Conservation (phyloP, 2,113 vertebrate genomes). For the Recurvirostra avosetta region DNA sequence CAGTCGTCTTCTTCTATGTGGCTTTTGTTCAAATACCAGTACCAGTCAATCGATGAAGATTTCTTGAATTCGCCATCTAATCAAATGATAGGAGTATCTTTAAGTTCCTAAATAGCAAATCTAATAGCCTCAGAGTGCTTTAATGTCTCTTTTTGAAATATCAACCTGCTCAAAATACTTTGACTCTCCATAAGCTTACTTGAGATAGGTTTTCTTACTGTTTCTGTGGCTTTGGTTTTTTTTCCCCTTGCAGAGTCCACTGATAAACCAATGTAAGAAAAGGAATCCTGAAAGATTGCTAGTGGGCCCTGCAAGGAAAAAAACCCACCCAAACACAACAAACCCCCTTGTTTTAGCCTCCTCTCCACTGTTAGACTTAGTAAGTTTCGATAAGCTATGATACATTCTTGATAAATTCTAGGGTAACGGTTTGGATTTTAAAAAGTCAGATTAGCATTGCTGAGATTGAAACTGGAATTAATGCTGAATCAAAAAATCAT, state of each 20-base stretch:
- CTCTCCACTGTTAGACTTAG: background rate
- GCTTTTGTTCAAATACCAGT: background rate
- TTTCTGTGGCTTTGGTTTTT: background rate
- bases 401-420: background rate
- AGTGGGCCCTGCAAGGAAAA: background rate
- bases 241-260: background rate
- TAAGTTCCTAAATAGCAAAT: background rate
- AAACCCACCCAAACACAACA: too few species aligned
- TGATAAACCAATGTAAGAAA: background rate
- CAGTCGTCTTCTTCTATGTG: background rate
- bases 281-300: background rate
- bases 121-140: background rate
- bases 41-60: background rate
- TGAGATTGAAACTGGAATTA: background rate
- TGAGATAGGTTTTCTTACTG: background rate
- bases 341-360: background rate
- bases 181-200: background rate
- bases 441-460: background rate
- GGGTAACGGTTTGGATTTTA: background rate
- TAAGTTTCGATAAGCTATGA: background rate
- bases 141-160: background rate
- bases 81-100: background rate
- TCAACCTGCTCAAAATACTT: background rate
- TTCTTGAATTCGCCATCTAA: background rate
- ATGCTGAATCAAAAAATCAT: background rate